Evolutionary conservation across 2,888 invertebrate genomes (phyloP).

Genomic region (Eurytoma adleriae): DNA sequence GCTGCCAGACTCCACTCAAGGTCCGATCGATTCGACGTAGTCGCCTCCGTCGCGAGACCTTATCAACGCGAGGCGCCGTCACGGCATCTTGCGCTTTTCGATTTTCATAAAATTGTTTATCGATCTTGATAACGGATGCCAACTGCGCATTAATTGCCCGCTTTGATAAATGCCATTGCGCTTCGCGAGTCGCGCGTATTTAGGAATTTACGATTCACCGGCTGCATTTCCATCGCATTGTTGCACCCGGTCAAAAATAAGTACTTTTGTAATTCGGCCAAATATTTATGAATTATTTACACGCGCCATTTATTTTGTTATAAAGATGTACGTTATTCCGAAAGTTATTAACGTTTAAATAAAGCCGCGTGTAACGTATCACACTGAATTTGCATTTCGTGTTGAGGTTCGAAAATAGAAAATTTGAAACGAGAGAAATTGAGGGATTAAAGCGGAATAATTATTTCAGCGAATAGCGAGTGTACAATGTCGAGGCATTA

Average conservation of each 20-base stretch:
- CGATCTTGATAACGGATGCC: slow-evolving; percentile 30
- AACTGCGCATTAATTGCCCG: slow-evolving; percentile 45
- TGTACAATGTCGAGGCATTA: neutral
- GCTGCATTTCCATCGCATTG: neutral
- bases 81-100: slow-evolving; percentile 1
- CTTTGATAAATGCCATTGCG: slow-evolving; percentile 6
- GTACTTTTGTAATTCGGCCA: slow-evolving; percentile 6
- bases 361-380: no score
- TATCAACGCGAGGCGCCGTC: neutral
- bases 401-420: no score
- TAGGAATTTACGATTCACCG: no score
- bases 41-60: neutral
- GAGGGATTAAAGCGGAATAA: no score
- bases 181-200: neutral
- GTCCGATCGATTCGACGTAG: slow-evolving; percentile 40
- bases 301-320: no score
- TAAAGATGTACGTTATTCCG: no score
- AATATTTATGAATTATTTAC: slow-evolving; percentile 6
- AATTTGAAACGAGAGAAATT: no score
- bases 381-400: no score
- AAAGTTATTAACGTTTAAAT: no score
- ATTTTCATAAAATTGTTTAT: slow-evolving; percentile 44
- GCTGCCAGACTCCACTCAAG: slow-evolving; percentile 22
- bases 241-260: slow-evolving; percentile 23
- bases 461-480: neutral